A percentile compares a stretch with the other conserved stretches of the same genome.
phyloP scores from a whole-genome alignment of 2,113 vertebrate species.

The Leptocoma aspasia region DNA sequence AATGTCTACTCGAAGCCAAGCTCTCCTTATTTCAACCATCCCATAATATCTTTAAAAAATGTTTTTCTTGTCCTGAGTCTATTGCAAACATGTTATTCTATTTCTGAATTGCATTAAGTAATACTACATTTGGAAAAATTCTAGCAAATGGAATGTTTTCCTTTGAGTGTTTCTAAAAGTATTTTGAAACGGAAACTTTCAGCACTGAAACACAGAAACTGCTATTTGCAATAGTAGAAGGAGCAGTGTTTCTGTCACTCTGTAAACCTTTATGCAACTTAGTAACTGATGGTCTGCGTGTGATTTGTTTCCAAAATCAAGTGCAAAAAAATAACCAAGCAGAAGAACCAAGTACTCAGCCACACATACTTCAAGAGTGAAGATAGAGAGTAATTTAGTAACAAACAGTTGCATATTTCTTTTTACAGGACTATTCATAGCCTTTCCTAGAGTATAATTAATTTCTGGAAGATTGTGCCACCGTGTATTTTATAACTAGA shows the following conservation, averaged over 20 bases:
- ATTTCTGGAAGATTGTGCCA: background rate
- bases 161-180: background rate
- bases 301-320: background rate
- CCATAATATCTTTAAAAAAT: background rate
- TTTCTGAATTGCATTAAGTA: background rate
- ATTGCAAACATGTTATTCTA: background rate
- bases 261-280: background rate
- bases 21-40: background rate
- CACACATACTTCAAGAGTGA: background rate
- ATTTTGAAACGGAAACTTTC: background rate
- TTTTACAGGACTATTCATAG: background rate
- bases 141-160: background rate
- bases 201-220: background rate
- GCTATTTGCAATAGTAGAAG: background rate
- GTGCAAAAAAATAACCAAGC: no score
- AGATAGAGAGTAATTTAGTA: background rate
- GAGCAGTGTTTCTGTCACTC: background rate
- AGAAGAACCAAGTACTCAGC: background rate
- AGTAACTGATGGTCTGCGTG: background rate
- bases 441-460: background rate
- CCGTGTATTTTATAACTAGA: background rate
- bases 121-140: background rate
- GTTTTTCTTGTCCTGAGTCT: background rate
- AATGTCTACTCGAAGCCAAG: background rate
- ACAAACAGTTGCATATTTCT: background rate